Evolutionary conservation across 2,888 invertebrate species (phyloP), one percentile per base, ranked within the genome.

Genomic region (Hermodice carunculata): DNA sequence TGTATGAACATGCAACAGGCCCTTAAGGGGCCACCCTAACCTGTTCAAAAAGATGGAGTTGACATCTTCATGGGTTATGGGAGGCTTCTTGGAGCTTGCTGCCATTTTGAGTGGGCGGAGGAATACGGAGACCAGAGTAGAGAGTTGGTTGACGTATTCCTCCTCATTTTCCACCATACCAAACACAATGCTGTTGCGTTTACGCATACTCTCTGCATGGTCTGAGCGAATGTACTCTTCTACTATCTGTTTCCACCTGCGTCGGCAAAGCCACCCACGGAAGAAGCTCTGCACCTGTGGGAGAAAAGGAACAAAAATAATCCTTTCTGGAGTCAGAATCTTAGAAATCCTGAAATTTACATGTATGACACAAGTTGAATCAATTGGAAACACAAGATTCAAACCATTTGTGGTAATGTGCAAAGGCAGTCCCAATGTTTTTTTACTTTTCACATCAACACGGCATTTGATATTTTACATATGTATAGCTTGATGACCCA

Each of bases 221-320:
- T 95, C 95, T 67, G 94, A 95, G 83, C 94, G 94, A 44, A 96
- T 96, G 86, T 96, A 96, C 83, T 95, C 93, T 78, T 95, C 95
- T 22, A 96, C 95, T 62, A 96, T 96, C 85, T 95, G 95, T 85
- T 96, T 96, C 96, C 96, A 96, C 44, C 95, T 89, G 8, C 95
- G 89, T 14, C 96, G 89, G 84, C 95, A 96, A 61, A 96, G 86
- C 96, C 96, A 96, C 14, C 96, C 96, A 5, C 95, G 90, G 87
- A 96, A 95, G 87, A 96, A 95, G 82, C 95, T 95, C 88, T 96
- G 92, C 19, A 90, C 89, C 87, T 87, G 71, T n/a, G 29, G 14
- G n/a, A 28, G 29, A 22, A 31, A 37, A 37, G 32, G 5, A 37
- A 37, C 24, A 31, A 37, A 37, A 37, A 31, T 40, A 37, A 37